These are phyloP conservation scores for Cabera pusaria DNA, from an alignment of 2,888 invertebrate genomes.

Conservation along the genomic window DNA sequence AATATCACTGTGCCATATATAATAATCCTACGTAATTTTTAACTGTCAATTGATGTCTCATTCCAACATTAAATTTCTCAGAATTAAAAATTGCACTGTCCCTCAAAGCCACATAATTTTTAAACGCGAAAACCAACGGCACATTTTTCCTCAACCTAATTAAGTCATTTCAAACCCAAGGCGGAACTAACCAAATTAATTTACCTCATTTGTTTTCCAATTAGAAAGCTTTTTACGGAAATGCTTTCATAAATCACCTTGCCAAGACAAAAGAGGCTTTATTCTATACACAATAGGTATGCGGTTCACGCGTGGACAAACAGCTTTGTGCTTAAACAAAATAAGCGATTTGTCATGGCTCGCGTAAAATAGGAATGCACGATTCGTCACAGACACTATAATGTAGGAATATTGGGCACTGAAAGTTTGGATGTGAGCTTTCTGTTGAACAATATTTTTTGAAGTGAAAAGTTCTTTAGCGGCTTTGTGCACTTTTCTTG, in stretches of 20 bases:
- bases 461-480: no score
- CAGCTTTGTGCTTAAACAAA: slow-evolving; percentile 38
- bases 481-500: no score
- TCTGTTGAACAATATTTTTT: no score
- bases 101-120: no score
- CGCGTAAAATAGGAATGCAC: slow-evolving; percentile 52
- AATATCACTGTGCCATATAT: no score
- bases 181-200: slow-evolving; percentile 33
- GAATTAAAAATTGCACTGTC: no score
- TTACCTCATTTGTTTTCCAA: slow-evolving; percentile 34
- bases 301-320: slow-evolving; percentile 26
- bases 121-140: no score
- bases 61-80: no score
- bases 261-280: slow-evolving; percentile 27
- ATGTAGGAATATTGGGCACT: slow-evolving; percentile 23
- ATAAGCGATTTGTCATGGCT: slow-evolving; percentile 47
- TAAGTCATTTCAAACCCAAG: slow-evolving; percentile 29
- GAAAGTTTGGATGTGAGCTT: no score
- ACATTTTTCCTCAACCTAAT: slow-evolving; percentile 25
- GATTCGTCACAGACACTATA: slow-evolving; percentile 51
- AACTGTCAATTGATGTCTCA: no score
- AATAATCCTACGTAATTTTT: no score
- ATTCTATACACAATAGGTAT: slow-evolving; percentile 24
- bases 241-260: slow-evolving; percentile 27
- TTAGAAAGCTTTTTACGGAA: slow-evolving; percentile 30